A percentile compares a stretch with the other conserved stretches of the same genome.
These are phyloP conservation scores for Pectinophora gossypiella DNA, from an alignment of 1,140 invertebrate genomes.

Conservation along the genomic window DNA sequence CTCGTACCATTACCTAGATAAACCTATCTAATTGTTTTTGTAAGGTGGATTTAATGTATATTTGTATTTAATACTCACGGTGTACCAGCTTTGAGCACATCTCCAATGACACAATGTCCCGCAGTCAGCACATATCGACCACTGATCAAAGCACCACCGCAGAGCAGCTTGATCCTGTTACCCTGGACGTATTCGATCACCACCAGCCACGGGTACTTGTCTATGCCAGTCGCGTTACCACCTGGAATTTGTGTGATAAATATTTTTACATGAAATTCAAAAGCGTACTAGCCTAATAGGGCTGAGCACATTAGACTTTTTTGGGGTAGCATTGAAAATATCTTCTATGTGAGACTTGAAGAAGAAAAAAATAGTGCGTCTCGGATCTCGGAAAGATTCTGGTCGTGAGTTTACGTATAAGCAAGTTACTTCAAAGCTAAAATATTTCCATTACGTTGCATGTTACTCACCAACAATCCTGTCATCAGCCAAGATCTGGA, in stretches of 20 bases:
- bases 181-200: conserved; percentile 36
- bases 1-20: too few species aligned
- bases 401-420: too few species aligned
- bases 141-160: conserved; percentile 78
- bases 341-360: too few species aligned
- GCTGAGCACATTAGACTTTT: neutral
- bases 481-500: conserved; percentile 29
- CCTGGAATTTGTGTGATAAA: conserved; percentile 35
- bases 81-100: conserved; percentile 19
- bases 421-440: too few species aligned
- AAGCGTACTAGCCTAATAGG: neutral
- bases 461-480: conserved; percentile 43
- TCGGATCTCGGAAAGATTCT: too few species aligned
- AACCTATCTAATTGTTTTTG: too few species aligned
- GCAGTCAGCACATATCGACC: conserved; percentile 80
- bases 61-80: conserved; percentile 44
- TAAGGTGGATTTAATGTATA: too few species aligned
- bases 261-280: neutral
- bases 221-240: conserved; percentile 31
- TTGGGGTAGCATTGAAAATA: too few species aligned
- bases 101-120: conserved; percentile 77
- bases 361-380: too few species aligned
- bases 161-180: conserved; percentile 37
- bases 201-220: conserved; percentile 50
- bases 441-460: too few species aligned